A percentile compares a stretch with the other conserved stretches of the same genome.
Evolutionary conservation across 2,113 vertebrate species (phyloP).

Genomic region (Maccullochella peelii): DNA sequence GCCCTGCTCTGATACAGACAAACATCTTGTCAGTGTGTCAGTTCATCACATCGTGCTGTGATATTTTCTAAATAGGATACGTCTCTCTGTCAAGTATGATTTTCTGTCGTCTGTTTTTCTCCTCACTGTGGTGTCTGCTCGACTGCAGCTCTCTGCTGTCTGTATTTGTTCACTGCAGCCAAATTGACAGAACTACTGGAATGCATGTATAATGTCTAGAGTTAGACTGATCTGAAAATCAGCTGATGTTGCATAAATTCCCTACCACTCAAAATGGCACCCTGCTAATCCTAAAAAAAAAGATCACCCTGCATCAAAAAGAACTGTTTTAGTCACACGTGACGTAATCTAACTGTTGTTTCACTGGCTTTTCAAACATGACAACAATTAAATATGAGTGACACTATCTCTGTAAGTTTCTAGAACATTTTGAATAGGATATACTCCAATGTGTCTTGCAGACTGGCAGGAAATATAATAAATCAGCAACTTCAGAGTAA

Average conservation of each 20-base stretch:
- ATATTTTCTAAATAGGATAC: slow-evolving; percentile 64
- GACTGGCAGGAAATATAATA: not conserved
- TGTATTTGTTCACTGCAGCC: not conserved
- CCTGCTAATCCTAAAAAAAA: not conserved
- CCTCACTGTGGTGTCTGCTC: slow-evolving; percentile 1
- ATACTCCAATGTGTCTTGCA: not conserved
- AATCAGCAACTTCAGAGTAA: too few species aligned
- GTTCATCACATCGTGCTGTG: slow-evolving; percentile 53
- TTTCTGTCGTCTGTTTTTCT: slow-evolving; percentile 8
- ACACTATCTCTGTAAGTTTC: too few species aligned
- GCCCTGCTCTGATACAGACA: not conserved
- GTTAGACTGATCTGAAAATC: not conserved
- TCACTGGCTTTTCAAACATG: slow-evolving; percentile 2
- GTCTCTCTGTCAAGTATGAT: slow-evolving; percentile 53
- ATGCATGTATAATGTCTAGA: not conserved
- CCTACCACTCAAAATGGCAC: not conserved
- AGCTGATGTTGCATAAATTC: not conserved
- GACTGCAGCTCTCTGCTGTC: not conserved
- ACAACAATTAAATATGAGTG: not conserved
- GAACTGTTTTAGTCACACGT: not conserved
- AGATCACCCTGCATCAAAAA: not conserved
- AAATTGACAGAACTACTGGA: not conserved
- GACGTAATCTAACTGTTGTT: not conserved
- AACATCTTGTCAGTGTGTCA: slow-evolving; percentile 49
- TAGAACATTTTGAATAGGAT: not conserved